Evolutionary conservation across 2,797 vertebrate genomes (phyloP).

Genomic region (Allobates femoralis): DNA sequence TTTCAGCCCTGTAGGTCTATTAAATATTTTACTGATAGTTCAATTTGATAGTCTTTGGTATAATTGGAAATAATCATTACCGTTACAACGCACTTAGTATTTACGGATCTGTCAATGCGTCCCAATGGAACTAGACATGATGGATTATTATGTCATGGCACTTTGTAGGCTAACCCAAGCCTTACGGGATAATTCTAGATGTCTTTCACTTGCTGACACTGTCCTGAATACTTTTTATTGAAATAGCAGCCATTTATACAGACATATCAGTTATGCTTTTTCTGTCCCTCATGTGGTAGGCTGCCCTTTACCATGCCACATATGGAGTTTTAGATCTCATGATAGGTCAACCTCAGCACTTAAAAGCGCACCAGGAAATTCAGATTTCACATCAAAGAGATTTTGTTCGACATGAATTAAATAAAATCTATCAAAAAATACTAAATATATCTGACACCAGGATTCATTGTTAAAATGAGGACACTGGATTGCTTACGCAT

Average conservation of each 20-base stretch:
- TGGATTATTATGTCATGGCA: neutral
- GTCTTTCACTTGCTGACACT: neutral
- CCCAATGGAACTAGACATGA: neutral
- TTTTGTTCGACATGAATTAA: conserved; percentile 17
- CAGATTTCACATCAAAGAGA: conserved; percentile 34
- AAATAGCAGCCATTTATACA: neutral
- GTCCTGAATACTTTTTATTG: conserved; percentile 16
- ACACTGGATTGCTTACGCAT: neutral
- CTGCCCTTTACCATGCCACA: conserved; percentile 8
- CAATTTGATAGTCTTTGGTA: neutral
- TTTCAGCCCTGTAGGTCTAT: neutral
- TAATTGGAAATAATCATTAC: neutral
- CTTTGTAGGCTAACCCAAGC: neutral
- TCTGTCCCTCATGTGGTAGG: neutral
- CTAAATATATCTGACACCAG: conserved; percentile 3
- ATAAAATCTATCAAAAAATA: conserved; percentile 17
- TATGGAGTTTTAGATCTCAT: conserved; percentile 27
- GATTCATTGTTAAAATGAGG: neutral
- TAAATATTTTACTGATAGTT: neutral
- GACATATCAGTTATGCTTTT: neutral
- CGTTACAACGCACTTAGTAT: neutral
- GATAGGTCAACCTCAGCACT: conserved; percentile 19
- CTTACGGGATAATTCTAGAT: neutral
- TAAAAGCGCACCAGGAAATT: conserved; percentile 33
- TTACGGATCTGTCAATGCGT: neutral